Conservation (phyloP, 2,888 invertebrate genomes). For the Argyresthia goedartella region DNA sequence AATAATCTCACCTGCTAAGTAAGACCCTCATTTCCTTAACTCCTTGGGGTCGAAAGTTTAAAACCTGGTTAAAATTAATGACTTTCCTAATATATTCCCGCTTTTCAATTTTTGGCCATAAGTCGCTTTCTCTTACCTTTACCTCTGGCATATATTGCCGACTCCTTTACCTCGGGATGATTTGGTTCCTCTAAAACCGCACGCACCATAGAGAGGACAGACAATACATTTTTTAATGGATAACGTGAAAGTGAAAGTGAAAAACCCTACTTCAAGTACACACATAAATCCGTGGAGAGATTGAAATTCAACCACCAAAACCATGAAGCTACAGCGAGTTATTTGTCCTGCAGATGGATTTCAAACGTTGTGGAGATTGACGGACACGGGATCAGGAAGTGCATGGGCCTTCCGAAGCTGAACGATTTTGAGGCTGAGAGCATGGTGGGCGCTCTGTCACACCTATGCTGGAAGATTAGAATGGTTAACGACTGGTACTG, state of each 20-base stretch:
- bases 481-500: conserved; percentile 39
- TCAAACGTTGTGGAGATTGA: conserved; percentile 53
- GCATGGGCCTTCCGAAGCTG: conserved; percentile 60
- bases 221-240: no score
- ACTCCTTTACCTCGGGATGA: no score
- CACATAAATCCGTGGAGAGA: no score
- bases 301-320: not conserved
- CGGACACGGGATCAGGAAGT: conserved; percentile 50
- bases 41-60: no score
- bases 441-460: conserved; percentile 42
- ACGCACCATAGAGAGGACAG: no score
- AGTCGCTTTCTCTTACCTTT: no score
- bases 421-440: conserved; percentile 41
- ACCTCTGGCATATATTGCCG: no score
- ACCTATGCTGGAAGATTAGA: conserved; percentile 27
- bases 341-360: conserved; percentile 51
- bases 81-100: not conserved
- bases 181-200: no score
- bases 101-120: no score
- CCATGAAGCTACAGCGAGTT: conserved; percentile 18
- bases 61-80: not conserved
- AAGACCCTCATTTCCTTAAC: conserved; percentile 7
- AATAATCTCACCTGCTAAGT: conserved; percentile 54
- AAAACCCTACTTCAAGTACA: no score
- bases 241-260: no score